Evolutionary conservation across 2,888 invertebrate genomes (phyloP).

Genomic region (Acronicta alni): DNA sequence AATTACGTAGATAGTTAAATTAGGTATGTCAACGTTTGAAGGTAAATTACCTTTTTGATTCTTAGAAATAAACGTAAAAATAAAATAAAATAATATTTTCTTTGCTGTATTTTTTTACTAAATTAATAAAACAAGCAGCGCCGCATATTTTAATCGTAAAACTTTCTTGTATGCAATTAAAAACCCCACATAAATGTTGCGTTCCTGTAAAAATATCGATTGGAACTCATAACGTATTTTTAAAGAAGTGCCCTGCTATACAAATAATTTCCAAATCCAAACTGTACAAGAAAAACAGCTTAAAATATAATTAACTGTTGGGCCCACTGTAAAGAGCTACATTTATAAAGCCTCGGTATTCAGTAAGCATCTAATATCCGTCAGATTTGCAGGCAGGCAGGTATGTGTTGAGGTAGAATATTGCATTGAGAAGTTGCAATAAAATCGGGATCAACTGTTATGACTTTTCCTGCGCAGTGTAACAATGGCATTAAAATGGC

Average conservation of each 20-base stretch:
- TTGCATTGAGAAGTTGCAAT: slow-evolving; percentile 79
- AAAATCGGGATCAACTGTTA: slow-evolving; percentile 85
- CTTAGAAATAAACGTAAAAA: no score
- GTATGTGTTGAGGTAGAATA: slow-evolving; percentile 69
- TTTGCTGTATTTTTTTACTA: no score
- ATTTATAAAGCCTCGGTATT: slow-evolving; percentile 14
- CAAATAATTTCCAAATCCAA: background rate
- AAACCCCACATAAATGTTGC: no score
- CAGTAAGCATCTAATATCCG: slow-evolving; percentile 46
- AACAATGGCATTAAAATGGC: slow-evolving; percentile 79
- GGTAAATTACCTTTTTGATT: no score
- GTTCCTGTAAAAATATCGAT: no score
- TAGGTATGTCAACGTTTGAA: no score
- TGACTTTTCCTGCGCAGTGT: slow-evolving; percentile 77
- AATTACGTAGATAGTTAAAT: background rate
- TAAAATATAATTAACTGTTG: slow-evolving; percentile 38
- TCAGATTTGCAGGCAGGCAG: slow-evolving; percentile 60
- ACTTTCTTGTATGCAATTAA: no score
- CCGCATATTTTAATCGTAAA: no score
- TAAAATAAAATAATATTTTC: no score
- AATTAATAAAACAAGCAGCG: no score
- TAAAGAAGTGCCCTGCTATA: background rate
- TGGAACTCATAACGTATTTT: no score
- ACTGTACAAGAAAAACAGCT: slow-evolving; percentile 12
- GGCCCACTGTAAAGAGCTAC: slow-evolving; percentile 13